Conservation (phyloP, 2,888 invertebrate species). For the Melipona beecheii region DNA sequence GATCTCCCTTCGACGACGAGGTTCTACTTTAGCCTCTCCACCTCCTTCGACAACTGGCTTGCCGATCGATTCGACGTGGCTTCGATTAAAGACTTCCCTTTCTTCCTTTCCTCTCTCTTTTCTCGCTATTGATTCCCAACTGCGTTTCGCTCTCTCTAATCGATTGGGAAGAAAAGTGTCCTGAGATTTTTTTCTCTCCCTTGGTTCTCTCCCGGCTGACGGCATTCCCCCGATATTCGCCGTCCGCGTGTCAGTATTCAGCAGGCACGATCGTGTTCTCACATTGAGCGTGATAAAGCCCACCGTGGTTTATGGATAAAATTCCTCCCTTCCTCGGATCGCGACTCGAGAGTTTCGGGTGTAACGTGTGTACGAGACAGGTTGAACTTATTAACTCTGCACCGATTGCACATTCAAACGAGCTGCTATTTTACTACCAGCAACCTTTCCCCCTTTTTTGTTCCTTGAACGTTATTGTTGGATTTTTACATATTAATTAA, state of each 20-base stretch:
- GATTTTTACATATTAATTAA: background rate
- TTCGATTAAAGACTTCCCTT: conserved; percentile 70
- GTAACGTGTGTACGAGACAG: conserved; percentile 23
- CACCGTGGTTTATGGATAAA: conserved; percentile 65
- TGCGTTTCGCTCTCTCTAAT: conserved; percentile 29
- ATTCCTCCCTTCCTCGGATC: conserved; percentile 53
- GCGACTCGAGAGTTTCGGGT: conserved; percentile 23
- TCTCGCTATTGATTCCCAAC: conserved; percentile 23
- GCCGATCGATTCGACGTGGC: conserved; percentile 74
- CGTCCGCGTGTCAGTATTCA: conserved; percentile 65
- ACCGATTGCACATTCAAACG: conserved; percentile 4
- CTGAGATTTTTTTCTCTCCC: conserved; percentile 66
- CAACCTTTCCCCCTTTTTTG: too few species aligned
- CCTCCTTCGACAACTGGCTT: conserved; percentile 42
- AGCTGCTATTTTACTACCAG: background rate
- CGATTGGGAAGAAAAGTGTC: conserved; percentile 66
- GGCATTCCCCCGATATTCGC: conserved; percentile 22
- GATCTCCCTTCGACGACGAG: conserved; percentile 73
- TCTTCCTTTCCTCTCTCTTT: conserved; percentile 34
- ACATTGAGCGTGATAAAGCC: conserved; percentile 65
- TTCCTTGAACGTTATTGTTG: background rate
- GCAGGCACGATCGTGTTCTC: conserved; percentile 59
- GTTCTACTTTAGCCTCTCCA: conserved; percentile 54
- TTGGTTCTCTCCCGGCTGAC: conserved; percentile 20
- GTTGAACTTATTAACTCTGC: conserved; percentile 42